A percentile compares a stretch with the other conserved stretches of the same genome.
phyloP scores from a whole-genome alignment of 2,888 invertebrate genomes.

The Rapana venosa region DNA sequence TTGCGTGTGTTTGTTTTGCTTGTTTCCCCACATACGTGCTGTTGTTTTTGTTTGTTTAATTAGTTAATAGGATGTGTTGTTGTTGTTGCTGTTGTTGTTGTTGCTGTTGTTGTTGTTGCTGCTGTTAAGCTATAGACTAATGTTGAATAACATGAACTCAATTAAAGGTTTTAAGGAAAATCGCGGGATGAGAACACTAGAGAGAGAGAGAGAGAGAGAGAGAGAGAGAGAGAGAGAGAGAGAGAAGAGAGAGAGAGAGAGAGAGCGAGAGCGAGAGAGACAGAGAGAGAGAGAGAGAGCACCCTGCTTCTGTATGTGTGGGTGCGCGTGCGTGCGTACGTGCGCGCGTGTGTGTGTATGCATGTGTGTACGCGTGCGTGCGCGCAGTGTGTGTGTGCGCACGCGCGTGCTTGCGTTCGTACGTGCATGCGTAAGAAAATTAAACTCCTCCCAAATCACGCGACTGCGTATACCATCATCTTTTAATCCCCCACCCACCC shows the following conservation, averaged over 20 bases:
- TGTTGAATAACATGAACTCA: too few relatives aligned
- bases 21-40: too few relatives aligned
- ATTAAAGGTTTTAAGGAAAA: too few relatives aligned
- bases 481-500: background rate
- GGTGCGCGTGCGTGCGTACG: background rate
- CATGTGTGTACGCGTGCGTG: background rate
- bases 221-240: background rate
- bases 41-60: too few relatives aligned
- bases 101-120: background rate
- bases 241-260: background rate
- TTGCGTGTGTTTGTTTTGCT: too few relatives aligned
- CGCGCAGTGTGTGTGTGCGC: background rate
- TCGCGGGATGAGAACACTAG: too few relatives aligned
- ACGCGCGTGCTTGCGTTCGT: background rate
- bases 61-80: background rate
- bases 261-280: background rate
- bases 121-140: background rate
- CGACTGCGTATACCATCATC: background rate
- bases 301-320: too few relatives aligned
- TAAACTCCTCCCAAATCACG: background rate
- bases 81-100: background rate
- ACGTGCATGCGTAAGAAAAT: background rate
- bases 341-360: background rate
- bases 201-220: background rate
- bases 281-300: background rate